A percentile compares a stretch with the other conserved stretches of the same genome.
These are phyloP conservation scores for Megalops cyprinoides DNA, from an alignment of 2,797 vertebrate species.

Conservation along the genomic window DNA sequence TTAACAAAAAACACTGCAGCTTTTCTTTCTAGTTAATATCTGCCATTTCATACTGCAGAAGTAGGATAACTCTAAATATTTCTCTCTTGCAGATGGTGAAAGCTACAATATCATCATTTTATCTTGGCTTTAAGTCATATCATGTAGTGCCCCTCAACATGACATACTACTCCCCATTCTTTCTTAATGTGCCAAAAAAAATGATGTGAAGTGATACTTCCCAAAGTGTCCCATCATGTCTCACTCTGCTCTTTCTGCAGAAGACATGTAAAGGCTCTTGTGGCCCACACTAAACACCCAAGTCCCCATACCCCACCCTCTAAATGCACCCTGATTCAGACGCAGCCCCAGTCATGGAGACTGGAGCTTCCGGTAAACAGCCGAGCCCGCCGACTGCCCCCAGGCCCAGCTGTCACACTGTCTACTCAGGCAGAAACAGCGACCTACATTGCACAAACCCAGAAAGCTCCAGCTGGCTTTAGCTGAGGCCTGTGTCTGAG, in stretches of 20 bases:
- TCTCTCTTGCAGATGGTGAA: neutral
- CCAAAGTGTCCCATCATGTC: neutral
- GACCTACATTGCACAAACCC: slow-evolving; percentile 42
- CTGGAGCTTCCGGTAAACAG: neutral
- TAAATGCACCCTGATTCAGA: neutral
- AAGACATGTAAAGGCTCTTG: neutral
- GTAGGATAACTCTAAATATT: neutral
- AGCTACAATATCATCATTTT: no score
- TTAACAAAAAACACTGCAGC: neutral
- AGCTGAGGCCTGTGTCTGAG: neutral
- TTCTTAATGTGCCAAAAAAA: no score
- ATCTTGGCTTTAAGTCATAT: no score
- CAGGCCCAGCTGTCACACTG: slow-evolving; percentile 45
- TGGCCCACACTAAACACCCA: no score
- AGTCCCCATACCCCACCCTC: neutral
- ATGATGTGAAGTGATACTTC: neutral
- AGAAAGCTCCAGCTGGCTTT: neutral
- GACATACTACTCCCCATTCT: no score
- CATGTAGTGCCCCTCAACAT: no score
- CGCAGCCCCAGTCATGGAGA: neutral
- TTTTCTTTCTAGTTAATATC: neutral
- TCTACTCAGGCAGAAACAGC: slow-evolving; percentile 45
- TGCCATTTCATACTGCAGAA: neutral
- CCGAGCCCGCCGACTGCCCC: neutral
- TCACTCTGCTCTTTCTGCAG: neutral